Evolutionary conservation across 1,140 invertebrate species (phyloP).

Genomic region (Listronotus oregonensis): DNA sequence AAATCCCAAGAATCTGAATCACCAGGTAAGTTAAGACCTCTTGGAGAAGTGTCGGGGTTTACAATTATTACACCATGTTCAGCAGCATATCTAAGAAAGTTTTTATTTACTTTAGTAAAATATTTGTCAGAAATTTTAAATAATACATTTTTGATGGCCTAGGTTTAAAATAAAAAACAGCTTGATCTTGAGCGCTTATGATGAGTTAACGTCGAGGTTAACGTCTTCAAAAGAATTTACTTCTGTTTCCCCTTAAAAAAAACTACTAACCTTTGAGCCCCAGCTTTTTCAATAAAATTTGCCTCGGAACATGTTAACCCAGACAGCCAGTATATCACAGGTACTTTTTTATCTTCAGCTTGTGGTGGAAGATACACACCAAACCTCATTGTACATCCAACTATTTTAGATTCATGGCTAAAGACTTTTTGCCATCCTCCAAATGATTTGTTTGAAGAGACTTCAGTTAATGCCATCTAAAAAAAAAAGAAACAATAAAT

Average conservation of each 20-base stretch:
- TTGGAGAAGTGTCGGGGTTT: slow-evolving; percentile 94
- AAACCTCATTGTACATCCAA: slow-evolving; percentile 93
- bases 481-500: slow-evolving; percentile 7
- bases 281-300: slow-evolving; percentile 96
- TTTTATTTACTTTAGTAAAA: no score
- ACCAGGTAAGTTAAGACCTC: slow-evolving; percentile 85
- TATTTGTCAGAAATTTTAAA: no score
- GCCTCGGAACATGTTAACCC: slow-evolving; percentile 94
- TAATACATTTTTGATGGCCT: no score
- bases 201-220: no score
- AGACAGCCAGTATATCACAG: slow-evolving; percentile 92
- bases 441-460: slow-evolving; percentile 76
- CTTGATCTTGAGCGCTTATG: no score
- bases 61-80: slow-evolving; percentile 85
- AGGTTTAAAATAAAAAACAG: no score
- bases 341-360: slow-evolving; percentile 70
- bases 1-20: slow-evolving; percentile 93
- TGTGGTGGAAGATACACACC: slow-evolving; percentile 86
- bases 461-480: slow-evolving; percentile 59
- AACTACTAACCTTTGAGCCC: slow-evolving; percentile 81
- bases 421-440: slow-evolving; percentile 86
- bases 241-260: no score
- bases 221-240: no score
- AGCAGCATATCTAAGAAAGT: slow-evolving; percentile 67
- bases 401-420: slow-evolving; percentile 76